Conservation (phyloP, 2,797 vertebrate species). For the Sebastes oblongus region DNA sequence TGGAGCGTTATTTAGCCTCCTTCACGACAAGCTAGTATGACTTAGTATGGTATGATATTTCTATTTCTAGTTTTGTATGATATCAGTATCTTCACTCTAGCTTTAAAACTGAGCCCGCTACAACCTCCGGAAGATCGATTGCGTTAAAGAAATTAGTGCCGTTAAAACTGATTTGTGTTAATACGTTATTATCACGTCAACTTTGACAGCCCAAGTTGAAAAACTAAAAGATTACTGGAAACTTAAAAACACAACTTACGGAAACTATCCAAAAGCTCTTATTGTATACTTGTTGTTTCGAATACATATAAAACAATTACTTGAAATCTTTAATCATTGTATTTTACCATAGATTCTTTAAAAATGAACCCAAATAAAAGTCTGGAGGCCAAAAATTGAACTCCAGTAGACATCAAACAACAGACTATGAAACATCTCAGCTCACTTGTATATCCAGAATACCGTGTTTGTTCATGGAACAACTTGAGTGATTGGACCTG, state of each 20-base stretch:
- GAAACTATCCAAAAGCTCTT: neutral
- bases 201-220: too few relatives aligned
- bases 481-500: neutral
- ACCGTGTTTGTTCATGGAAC: neutral
- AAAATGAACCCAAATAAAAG: neutral
- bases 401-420: neutral
- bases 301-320: neutral
- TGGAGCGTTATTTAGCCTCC: too few relatives aligned
- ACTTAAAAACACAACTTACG: neutral
- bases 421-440: neutral
- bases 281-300: neutral
- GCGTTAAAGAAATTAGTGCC: too few relatives aligned
- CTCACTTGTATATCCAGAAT: neutral
- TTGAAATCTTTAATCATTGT: neutral
- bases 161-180: too few relatives aligned
- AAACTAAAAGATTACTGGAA: neutral
- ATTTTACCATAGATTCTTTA: neutral
- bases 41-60: too few relatives aligned
- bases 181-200: too few relatives aligned
- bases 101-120: too few relatives aligned
- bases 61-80: too few relatives aligned
- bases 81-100: too few relatives aligned
- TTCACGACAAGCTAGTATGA: too few relatives aligned
- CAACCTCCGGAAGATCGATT: too few relatives aligned
- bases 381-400: neutral